phyloP scores from a whole-genome alignment of 2,888 invertebrate genomes.

The Caenorhabditis panamensis region DNA sequence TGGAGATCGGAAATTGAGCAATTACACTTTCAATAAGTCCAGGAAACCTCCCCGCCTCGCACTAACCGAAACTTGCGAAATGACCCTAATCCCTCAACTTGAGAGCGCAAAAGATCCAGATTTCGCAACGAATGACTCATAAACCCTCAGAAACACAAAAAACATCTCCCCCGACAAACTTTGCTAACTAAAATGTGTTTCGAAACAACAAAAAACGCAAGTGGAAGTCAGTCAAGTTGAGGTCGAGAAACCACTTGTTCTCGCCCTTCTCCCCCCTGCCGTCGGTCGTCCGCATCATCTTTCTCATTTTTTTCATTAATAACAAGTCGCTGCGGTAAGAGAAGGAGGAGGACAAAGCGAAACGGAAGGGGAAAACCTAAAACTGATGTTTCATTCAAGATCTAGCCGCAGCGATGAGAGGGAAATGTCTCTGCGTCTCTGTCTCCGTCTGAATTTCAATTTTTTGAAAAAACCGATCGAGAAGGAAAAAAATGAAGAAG shows the following conservation, averaged over 20 bases:
- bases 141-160: too few species aligned
- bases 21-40: too few species aligned
- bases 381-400: constrained; percentile 35
- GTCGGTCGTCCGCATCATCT: neutral
- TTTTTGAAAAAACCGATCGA: too few species aligned
- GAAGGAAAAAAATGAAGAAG: constrained; percentile 21
- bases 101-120: too few species aligned
- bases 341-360: neutral
- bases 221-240: neutral
- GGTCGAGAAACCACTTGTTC: constrained; percentile 6
- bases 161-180: neutral
- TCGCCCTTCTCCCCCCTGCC: neutral
- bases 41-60: too few species aligned
- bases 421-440: constrained; percentile 11
- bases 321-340: constrained; percentile 10
- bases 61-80: too few species aligned
- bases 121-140: too few species aligned
- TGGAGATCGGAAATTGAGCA: too few species aligned
- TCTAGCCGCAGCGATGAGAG: constrained; percentile 34
- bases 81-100: too few species aligned
- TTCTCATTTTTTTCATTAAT: constrained; percentile 23
- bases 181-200: too few species aligned
- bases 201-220: neutral
- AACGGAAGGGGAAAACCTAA: too few species aligned
- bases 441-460: neutral